phyloP scores from a whole-genome alignment of 1,140 invertebrate genomes.

The Drosophila repleta region DNA sequence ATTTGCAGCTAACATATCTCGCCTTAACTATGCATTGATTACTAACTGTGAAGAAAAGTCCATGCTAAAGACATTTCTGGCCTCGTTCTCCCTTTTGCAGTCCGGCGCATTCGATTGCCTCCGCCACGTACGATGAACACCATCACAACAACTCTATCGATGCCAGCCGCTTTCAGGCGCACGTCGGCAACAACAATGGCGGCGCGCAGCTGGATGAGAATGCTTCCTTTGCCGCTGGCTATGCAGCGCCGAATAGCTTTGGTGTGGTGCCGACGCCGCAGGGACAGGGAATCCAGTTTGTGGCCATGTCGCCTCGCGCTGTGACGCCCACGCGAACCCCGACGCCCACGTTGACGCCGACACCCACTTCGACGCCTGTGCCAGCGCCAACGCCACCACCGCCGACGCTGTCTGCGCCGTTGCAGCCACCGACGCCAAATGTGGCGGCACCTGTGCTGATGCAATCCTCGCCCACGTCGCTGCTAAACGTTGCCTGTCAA shows the following conservation, averaged over 20 bases:
- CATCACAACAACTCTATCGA: slow-evolving; percentile 79
- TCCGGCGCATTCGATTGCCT: slow-evolving; percentile 80
- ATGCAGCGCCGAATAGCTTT: slow-evolving; percentile 48
- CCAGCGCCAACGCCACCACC: slow-evolving; percentile 51
- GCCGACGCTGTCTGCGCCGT: slow-evolving; percentile 33
- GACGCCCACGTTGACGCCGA: slow-evolving; percentile 61
- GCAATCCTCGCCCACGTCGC: slow-evolving; percentile 85
- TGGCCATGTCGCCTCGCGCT: slow-evolving; percentile 68
- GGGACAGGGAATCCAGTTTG: slow-evolving; percentile 53
- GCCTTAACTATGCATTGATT: too few relatives aligned
- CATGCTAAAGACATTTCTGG: slow-evolving; percentile 19
- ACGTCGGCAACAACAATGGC: slow-evolving; percentile 51
- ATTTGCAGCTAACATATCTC: too few relatives aligned
- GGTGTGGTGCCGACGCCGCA: slow-evolving; percentile 38
- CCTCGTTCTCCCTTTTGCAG: slow-evolving; percentile 40
- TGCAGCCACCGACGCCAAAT: slow-evolving; percentile 55
- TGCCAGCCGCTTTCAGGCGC: slow-evolving; percentile 66
- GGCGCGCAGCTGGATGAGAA: slow-evolving; percentile 28
- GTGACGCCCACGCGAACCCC: slow-evolving; percentile 69
- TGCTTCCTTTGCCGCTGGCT: slow-evolving; percentile 27
- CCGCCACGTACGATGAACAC: slow-evolving; percentile 77
- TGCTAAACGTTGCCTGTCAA: slow-evolving; percentile 73
- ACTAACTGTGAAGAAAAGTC: too few relatives aligned
- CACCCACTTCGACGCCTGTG: slow-evolving; percentile 30
- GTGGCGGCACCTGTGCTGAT: slow-evolving; percentile 34